Base-by-base conservation (phyloP, 2,113 vertebrate genomes). In the Genyomyrus donnyi region DNA sequence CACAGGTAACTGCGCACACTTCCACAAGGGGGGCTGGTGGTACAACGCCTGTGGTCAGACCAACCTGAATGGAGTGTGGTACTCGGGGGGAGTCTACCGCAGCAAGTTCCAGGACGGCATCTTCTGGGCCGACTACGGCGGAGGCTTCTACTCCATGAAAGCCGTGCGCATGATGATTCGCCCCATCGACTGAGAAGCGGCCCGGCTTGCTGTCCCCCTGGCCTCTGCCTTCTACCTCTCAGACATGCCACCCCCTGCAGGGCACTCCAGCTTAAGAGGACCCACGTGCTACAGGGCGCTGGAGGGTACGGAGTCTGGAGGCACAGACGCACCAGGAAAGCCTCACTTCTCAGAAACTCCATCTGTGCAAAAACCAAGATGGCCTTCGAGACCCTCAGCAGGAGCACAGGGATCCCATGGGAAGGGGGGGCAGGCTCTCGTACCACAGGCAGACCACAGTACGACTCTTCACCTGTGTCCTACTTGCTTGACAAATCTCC, bases 21-120 rank as follows among this genome's bases (percentile, higher is more conserved):
- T 99, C 92, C 98, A 99, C 91, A 99, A 99, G 94, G 98, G 98
- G 0, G 98, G 98, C 77, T 99, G 98, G 98, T 99, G 98, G 98
- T 99, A 99, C 95, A 99, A 99, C 0, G 97, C 98, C 0, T 99
- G 98, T 0, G 98, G 98, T 27, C 98, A 99, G 92, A 99, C 98
- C 7, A 99, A 99, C 93, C 95, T 99, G 5, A 99, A 99, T 0
- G 98, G 98, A 0, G 98, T 99, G 0, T 99, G 98, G 98, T 98
- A 99, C 95, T 94, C 97, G 27, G 98, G 98, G 0, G 98, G 98
- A 21, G 97, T 98, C 74, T 99, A 99, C 94, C 96, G 98, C 91
- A 99, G 98, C 97, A 99, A 99, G 93, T 97, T 99, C 92, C 98
- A 99, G 93, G 98, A 99, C 0, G 98, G 98, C 4, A 97, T 99